Evolutionary conservation across 2,888 invertebrate species (phyloP), one percentile per base, ranked within the genome.

Genomic region (Tortrix viridana): DNA sequence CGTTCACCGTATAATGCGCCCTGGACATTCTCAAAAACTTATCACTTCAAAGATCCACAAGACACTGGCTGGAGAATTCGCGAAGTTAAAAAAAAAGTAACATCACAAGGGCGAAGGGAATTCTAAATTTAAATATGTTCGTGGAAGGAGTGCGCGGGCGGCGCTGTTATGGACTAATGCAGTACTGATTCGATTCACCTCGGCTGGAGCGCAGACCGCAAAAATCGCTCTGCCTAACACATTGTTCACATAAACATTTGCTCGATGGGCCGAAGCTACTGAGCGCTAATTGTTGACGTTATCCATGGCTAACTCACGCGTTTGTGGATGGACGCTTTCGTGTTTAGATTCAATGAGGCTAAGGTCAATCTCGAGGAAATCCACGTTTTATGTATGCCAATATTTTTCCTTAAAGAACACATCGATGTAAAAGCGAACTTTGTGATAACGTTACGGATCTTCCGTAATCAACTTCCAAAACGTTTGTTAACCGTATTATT

Each of bases 131-230:
- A 90, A 89, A 88, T 88, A 79, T 80, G 77, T 84, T 79, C 80
- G 70, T 72, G 76, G 74, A 76, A 80, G 80, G 69, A 77, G 83
- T 80, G 88, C 90, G 89, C 91, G 91, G 70, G 89, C 91, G 88
- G 74, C 85, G 84, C 83, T 83, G 81, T 77, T 90, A 90, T 90
- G 85, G 87, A 80, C 89, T 89, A 85, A 88, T 86, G 81, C 83
- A 80, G 79, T 79, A 91, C 92, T 92, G 91, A 91, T 86, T 89
- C 92, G 92, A 90, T 85, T 89, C 91, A 89, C 85, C 81, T 80
- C 81, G 66, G 49, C 70, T 69, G 73, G 74, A 75, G 85, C 84
- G 83, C 83, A 76, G 75, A 81, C 84, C 84, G 86, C 89, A 86
- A 86, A 86, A 88, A 85, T 85, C 81, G 84, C 76, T 75, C 80